These are phyloP conservation scores for Bagarius yarrelli DNA, from an alignment of 2,113 vertebrate species.

Conservation along the genomic window DNA sequence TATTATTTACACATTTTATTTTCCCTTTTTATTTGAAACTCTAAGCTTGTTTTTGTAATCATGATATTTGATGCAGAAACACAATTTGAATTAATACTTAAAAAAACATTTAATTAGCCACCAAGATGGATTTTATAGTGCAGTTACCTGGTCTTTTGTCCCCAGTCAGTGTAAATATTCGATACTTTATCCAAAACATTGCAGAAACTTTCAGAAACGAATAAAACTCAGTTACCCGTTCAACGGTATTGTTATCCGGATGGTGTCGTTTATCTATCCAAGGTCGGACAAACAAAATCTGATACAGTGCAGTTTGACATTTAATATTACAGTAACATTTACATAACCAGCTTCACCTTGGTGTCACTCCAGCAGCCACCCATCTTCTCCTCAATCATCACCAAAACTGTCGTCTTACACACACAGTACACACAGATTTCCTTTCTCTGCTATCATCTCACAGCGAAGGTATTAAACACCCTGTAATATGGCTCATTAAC, in stretches of 20 bases:
- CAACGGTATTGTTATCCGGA: neutral
- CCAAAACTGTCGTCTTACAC: constrained; percentile 17
- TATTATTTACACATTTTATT: too few species aligned
- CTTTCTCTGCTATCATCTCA: neutral
- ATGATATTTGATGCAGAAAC: too few species aligned
- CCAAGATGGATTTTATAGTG: neutral
- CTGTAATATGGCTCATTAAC: neutral
- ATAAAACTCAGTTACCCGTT: neutral
- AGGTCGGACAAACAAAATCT: too few species aligned
- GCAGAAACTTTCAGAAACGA: neutral
- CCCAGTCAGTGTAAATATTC: neutral
- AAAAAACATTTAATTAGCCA: neutral
- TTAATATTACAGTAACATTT: neutral
- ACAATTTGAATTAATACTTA: neutral
- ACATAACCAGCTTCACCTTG: constrained; percentile 58
- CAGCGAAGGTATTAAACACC: too few species aligned
- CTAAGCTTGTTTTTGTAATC: too few species aligned
- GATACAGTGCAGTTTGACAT: too few species aligned
- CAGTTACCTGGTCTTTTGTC: neutral
- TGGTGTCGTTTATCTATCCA: neutral
- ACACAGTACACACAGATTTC: neutral
- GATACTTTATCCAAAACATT: neutral
- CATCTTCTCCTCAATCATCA: constrained; percentile 73
- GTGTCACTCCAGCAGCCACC: constrained; percentile 70
- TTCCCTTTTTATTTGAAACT: too few species aligned